phyloP scores from a whole-genome alignment of 2,888 invertebrate species.

The Schizotus pectinicornis region DNA sequence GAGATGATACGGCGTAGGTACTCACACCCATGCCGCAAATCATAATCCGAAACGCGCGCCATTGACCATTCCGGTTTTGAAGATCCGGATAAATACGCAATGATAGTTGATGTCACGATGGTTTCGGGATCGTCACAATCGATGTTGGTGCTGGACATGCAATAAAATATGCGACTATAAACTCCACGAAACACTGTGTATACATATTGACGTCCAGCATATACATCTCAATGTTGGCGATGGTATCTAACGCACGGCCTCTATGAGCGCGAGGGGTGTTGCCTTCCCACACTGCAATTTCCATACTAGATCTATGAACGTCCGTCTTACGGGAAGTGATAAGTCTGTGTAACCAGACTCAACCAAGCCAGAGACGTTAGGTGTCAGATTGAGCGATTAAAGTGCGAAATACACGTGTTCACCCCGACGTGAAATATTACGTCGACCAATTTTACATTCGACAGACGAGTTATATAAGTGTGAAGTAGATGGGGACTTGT shows the following conservation, averaged over 20 bases:
- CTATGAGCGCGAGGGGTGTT: constrained; percentile 40
- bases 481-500: constrained; percentile 46
- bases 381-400: constrained; percentile 49
- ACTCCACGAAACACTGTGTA: not conserved
- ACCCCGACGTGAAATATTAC: constrained; percentile 50
- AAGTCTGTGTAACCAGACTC: constrained; percentile 39
- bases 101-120: no score
- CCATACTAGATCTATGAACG: constrained; percentile 45
- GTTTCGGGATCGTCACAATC: no score
- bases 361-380: constrained; percentile 39
- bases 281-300: constrained; percentile 47
- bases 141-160: no score
- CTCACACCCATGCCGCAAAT: no score
- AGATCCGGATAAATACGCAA: no score
- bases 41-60: no score
- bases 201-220: constrained; percentile 4
- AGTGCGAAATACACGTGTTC: constrained; percentile 50
- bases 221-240: constrained; percentile 25
- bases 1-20: no score
- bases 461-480: constrained; percentile 48
- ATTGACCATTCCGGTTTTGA: no score
- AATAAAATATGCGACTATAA: not conserved
- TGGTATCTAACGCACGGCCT: constrained; percentile 17
- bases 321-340: constrained; percentile 43
- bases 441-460: constrained; percentile 45